Evolutionary conservation across 2,888 invertebrate species (phyloP).

Genomic region (Gortyna flavago): DNA sequence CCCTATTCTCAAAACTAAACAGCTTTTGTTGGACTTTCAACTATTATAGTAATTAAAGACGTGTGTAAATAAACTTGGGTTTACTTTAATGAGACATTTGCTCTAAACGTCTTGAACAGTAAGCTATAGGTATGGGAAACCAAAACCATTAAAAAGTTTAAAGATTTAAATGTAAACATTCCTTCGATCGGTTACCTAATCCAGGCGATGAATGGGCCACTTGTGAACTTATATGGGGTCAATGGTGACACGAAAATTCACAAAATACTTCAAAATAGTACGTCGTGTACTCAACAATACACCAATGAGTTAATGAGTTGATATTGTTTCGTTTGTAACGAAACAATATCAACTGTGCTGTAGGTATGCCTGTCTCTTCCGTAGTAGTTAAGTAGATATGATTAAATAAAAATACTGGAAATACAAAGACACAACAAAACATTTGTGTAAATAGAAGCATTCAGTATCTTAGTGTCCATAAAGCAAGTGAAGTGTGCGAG

Average conservation of each 20-base stretch:
- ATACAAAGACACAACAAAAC: background rate
- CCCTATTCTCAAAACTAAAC: conserved; percentile 12
- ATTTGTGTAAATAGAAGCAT: conserved; percentile 10
- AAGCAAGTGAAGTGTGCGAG: conserved; percentile 65
- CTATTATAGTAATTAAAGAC: conserved; percentile 44
- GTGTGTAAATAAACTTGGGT: conserved; percentile 44
- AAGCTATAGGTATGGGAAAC: conserved; percentile 20
- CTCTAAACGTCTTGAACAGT: conserved; percentile 37
- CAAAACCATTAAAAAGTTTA: conserved; percentile 42
- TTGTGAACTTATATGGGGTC: conserved; percentile 3
- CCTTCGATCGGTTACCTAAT: conserved; percentile 10
- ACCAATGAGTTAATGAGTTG: background rate
- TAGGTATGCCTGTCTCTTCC: background rate
- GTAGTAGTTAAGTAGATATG: background rate
- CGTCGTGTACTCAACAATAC: background rate
- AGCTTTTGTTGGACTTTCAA: conserved; percentile 23
- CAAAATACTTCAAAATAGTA: background rate
- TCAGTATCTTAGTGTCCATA: conserved; percentile 46
- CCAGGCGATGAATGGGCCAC: conserved; percentile 4
- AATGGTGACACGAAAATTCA: background rate
- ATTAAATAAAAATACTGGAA: background rate
- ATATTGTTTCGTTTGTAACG: background rate
- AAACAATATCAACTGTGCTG: background rate
- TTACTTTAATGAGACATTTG: conserved; percentile 46
- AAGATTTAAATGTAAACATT: conserved; percentile 26